phyloP scores from a whole-genome alignment of 2,888 invertebrate genomes.

The Gasteruption jaculator region DNA sequence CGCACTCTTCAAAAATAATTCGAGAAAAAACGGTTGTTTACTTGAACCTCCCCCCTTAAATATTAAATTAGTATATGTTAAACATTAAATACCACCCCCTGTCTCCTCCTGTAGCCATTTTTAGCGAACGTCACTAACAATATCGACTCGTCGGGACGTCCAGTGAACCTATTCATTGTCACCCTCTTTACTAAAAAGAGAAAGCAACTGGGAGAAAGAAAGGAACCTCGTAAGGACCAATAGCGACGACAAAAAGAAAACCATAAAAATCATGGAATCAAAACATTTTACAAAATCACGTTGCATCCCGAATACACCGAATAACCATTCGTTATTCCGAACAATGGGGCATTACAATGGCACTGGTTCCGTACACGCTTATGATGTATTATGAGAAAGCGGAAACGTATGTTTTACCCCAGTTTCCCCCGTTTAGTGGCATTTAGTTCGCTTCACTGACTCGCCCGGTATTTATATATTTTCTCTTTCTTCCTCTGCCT shows the following conservation, averaged over 20 bases:
- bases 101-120: not conserved
- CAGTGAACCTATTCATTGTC: constrained; percentile 17
- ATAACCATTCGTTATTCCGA: constrained; percentile 39
- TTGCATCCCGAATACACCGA: constrained; percentile 23
- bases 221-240: constrained; percentile 23
- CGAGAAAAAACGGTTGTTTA: too few species aligned
- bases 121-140: constrained; percentile 16
- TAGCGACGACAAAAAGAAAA: constrained; percentile 14
- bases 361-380: constrained; percentile 36
- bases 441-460: constrained; percentile 41
- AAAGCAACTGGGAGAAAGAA: constrained; percentile 10
- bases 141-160: constrained; percentile 20
- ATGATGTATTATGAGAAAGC: constrained; percentile 43
- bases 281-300: constrained; percentile 29
- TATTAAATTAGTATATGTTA: too few species aligned
- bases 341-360: constrained; percentile 38
- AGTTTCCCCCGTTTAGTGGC: constrained; percentile 44
- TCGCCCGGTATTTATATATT: constrained; percentile 36
- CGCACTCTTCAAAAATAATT: too few species aligned
- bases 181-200: constrained; percentile 6
- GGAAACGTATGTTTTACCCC: constrained; percentile 46
- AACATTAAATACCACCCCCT: constrained; percentile 3
- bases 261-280: constrained; percentile 29
- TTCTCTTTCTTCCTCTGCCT: constrained; percentile 13
- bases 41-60: too few species aligned